Evolutionary conservation across 2,113 vertebrate species (phyloP), one percentile per base, ranked within the genome.

Genomic region (Lontra canadensis): DNA sequence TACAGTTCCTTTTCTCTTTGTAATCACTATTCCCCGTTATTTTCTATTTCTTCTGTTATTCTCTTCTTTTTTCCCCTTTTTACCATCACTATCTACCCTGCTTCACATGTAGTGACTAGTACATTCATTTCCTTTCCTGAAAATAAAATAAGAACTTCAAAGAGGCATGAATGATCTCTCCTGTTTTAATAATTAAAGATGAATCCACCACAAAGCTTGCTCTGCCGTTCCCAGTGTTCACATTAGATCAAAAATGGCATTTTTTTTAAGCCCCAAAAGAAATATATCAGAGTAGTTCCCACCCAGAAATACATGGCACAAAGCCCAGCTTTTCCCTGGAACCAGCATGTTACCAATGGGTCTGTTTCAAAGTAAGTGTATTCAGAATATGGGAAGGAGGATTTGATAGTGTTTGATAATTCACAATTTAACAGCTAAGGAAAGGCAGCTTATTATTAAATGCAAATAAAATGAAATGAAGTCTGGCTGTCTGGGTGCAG

Each of bases 151-250:
- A 98, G 97, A 98, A 98, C 98, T 98, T 98, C 97, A 98, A 96
- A 98, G 98, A 96, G 95, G 93, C 97, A 98, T 96, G 98, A 98
- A 98, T 98, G 98, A 98, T 98, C 98, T 98, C 98, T 98, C 96
- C 96, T 98, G 96, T 97, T 98, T 98, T 98, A 99, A 98, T 98
- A 99, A 99, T 99, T 99, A 98, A 99, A 99, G 96, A 98, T 96
- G 98, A 99, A 98, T 97, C 97, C 92, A 96, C 90, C 97, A 98
- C 97, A 97, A 98, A 98, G 97, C 97, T 98, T 87, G 31, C 93
- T 97, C 95, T 98, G 97, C 95, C 93, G 90, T 97, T 98, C 78
- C 97, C 96, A 97, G 96, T 97, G 97, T 98, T 98, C 97, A 87
- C 96, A 98, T 98, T 98, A 97, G 98, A 98, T 98, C 98, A 98